Evolutionary conservation across 2,888 invertebrate species (phyloP).

Genomic region (Eupithecia subumbrata): DNA sequence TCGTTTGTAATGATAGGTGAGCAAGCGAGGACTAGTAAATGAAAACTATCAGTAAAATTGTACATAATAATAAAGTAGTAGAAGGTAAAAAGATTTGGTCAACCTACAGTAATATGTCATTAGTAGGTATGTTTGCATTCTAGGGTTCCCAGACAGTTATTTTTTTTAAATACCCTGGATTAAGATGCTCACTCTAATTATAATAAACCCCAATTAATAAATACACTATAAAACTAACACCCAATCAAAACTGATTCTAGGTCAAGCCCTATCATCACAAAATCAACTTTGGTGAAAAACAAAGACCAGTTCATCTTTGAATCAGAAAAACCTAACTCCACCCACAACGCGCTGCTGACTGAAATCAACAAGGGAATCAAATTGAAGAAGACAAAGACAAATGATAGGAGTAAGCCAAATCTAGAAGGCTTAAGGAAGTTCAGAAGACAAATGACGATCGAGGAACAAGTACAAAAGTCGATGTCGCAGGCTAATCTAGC

Average conservation of each 20-base stretch:
- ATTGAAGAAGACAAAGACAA: constrained; percentile 90
- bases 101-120: too few species aligned
- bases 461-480: constrained; percentile 94
- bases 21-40: not conserved
- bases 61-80: not conserved
- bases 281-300: constrained; percentile 86
- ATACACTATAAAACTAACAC: not conserved
- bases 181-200: not conserved
- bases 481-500: constrained; percentile 87
- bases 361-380: constrained; percentile 91
- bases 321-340: constrained; percentile 90
- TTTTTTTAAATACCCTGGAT: not conserved
- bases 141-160: not conserved
- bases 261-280: constrained; percentile 85
- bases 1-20: constrained; percentile 90
- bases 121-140: not conserved
- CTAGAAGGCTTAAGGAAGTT: constrained; percentile 93
- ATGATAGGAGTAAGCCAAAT: constrained; percentile 94
- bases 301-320: constrained; percentile 93
- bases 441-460: constrained; percentile 94
- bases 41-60: not conserved
- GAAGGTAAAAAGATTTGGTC: too few species aligned
- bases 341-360: constrained; percentile 90
- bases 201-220: not conserved
- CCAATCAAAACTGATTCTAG: constrained; percentile 61